A percentile compares a stretch with the other conserved stretches of the same genome.
Evolutionary conservation across 2,113 vertebrate species (phyloP).

Genomic region (Leucoraja erinaceus): DNA sequence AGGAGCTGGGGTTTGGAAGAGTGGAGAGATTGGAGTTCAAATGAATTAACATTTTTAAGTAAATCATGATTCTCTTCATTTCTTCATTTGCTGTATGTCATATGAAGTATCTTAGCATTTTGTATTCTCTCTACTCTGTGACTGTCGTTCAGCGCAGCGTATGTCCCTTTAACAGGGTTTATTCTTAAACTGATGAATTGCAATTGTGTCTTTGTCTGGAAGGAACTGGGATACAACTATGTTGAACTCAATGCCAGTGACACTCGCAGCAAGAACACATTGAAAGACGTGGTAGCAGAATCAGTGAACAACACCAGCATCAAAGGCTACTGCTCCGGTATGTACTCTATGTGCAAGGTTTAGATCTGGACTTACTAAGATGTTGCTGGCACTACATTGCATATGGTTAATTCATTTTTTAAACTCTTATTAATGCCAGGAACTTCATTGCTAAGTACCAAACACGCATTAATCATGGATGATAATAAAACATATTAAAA

Average conservation of each 20-base stretch:
- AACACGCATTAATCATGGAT: slow-evolving; percentile 92
- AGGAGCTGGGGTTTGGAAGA: no score
- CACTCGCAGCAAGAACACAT: slow-evolving; percentile 83
- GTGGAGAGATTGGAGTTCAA: no score
- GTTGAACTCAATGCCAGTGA: slow-evolving; percentile 96
- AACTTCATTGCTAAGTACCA: slow-evolving; percentile 65
- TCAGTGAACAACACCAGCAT: slow-evolving; percentile 93
- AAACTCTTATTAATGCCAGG: slow-evolving; percentile 53
- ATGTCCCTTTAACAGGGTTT: neutral
- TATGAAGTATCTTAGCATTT: no score
- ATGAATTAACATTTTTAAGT: neutral
- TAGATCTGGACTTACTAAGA: neutral
- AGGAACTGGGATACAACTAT: slow-evolving; percentile 84
- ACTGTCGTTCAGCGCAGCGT: neutral
- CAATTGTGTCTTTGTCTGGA: slow-evolving; percentile 41
- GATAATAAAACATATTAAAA: no score
- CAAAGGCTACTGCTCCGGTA: slow-evolving; percentile 82
- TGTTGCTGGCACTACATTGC: neutral
- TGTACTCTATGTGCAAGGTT: slow-evolving; percentile 35
- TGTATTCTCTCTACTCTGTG: no score
- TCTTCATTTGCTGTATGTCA: neutral
- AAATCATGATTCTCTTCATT: neutral
- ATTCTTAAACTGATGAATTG: slow-evolving; percentile 8
- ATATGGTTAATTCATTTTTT: slow-evolving; percentile 40
- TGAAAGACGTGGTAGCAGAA: slow-evolving; percentile 82